Base-by-base conservation (phyloP, 2,113 vertebrate genomes). In the Hippocampus comes region DNA sequence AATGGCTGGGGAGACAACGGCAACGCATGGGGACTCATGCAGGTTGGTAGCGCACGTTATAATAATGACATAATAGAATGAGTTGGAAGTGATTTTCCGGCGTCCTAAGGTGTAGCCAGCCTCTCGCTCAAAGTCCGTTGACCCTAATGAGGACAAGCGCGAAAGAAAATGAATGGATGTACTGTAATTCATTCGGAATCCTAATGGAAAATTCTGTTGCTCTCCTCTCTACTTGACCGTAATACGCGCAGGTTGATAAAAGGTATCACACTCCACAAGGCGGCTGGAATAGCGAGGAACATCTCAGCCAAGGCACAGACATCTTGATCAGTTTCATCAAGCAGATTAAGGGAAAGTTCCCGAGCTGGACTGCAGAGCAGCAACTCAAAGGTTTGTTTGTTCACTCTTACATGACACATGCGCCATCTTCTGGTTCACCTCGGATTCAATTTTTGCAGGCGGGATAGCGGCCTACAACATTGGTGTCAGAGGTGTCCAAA, bases 311-410 rank as follows among this genome's bases (percentile, higher is more conserved):
- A 55, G 83, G 0, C 9, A 42, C 81, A 0, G 67, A 2, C 0
- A 84, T 82, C 75, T 38, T 89, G 64, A 23, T 74, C n/a, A 0
- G 49, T 48, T 80, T 84, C 1, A 75, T 87, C 14, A 1, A 2
- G 0, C 2, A 0, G 0, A 82, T 87, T 21, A 0, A n/a, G 1
- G 9, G n/a, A 0, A 83, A 78, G 53, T 84, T 78, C 70, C 20
- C 66, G 0, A 0, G 0, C 17, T 84, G 76, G 85, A 75, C 0
- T 25, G 8, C 0, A 0, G 72, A 84, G 14, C 53, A 82, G 63
- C 42, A 78, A 70, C 85, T 90, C 65, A 88, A 88, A 87, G 87
- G 88, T 88, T 73, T 21, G 76, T 81, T 72, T 59, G 7, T 72
- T 3, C 1, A 68, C 34, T 12, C 20, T 10, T 1, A 0, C 14